phyloP scores from a whole-genome alignment of 2,113 vertebrate species.

The Eretmochelys imbricata region DNA sequence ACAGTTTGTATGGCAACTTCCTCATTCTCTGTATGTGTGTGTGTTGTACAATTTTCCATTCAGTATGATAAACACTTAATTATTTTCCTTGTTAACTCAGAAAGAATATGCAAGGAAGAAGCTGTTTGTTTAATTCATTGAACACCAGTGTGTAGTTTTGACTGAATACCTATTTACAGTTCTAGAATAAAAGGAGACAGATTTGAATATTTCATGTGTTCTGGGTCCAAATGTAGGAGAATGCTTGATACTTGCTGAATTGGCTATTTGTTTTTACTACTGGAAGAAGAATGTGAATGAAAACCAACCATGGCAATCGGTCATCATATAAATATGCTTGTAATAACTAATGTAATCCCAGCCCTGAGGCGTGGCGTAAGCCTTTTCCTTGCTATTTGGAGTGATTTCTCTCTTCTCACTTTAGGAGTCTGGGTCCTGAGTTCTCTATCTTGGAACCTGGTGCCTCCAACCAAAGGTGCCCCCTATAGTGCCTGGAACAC shows the following conservation, averaged over 20 bases:
- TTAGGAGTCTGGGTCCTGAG: no score
- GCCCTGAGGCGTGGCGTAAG: no score
- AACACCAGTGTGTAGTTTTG: not conserved
- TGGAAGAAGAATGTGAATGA: not conserved
- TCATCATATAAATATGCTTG: not conserved
- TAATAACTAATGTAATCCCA: not conserved
- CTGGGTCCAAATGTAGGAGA: not conserved
- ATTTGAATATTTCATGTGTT: not conserved
- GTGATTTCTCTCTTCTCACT: no score
- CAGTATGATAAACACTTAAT: no score
- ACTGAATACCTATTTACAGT: not conserved
- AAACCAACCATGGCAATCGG: not conserved
- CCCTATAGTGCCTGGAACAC: no score
- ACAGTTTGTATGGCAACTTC: no score
- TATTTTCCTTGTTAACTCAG: not conserved
- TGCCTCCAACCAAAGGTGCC: no score
- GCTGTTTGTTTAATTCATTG: not conserved
- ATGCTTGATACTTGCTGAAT: not conserved
- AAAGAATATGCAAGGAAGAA: not conserved
- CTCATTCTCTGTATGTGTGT: no score
- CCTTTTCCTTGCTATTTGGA: no score
- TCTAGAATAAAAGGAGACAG: not conserved
- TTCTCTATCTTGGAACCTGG: no score
- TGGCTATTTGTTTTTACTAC: slow-evolving; percentile 4
- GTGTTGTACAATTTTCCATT: no score